Base-by-base conservation (phyloP, 2,113 vertebrate genomes). In the Elephas maximus region DNA sequence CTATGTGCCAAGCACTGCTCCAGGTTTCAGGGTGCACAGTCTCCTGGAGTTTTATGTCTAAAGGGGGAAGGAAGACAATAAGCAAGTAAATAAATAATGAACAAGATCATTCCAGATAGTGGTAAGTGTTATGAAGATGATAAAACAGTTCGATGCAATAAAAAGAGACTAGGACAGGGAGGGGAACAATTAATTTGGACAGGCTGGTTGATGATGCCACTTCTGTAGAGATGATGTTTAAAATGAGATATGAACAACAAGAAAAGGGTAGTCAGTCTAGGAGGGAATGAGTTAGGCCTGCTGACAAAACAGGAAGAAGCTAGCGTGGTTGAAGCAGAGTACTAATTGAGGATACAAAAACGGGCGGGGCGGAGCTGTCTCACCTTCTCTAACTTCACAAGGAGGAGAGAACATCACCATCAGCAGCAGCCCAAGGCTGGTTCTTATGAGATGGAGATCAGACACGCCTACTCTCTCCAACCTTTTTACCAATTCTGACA, bases 81-180 rank as follows among this genome's bases (percentile, higher is more conserved):
- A 65, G 69, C 24, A n/a, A 53, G 44, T 79, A 81, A 87, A 88
- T 82, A 92, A 78, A 90, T 69, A 89, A 20, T 11, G 33, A 71
- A 71, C 67, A 71, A 73, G 53, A 62, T 91, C 2, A 1, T 30
- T 84, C 60, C 81, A 90, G 71, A 97, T 80, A 74, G n/a, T 10
- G 67, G 6, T 44, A 73, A 67, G 90, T 85, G 93, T 95, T 90
- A 82, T 30, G 77, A 91, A 93, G 67, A 84, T 9, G 77, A 89
- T 28, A 41, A 74, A 62, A 65, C 6, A 41, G 60, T 69, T 1
- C 53, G 84, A 91, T 60, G 37, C 62, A 95, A 92, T 37, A 71
- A 51, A 67, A 51, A 95, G 77, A 33, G 92, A 73, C 45, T 17
- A 62, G 57, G 79, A 79, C 17, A 53, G 51, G 62, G 67, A 33